phyloP scores from a whole-genome alignment of 1,140 invertebrate species.

The Saccostrea cuccullata region DNA sequence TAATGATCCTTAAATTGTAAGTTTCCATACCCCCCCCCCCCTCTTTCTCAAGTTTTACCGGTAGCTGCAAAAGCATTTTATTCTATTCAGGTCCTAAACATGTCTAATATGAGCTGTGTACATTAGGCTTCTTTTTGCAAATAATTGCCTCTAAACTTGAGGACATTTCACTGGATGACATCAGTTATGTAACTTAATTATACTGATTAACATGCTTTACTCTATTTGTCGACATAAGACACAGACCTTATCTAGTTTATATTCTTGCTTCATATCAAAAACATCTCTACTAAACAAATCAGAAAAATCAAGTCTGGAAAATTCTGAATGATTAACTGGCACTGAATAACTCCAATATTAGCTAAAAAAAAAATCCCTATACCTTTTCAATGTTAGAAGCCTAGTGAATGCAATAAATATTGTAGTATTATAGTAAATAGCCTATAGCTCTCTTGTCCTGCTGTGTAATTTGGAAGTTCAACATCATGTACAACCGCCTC shows the following conservation, averaged over 20 bases:
- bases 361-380: background rate
- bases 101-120: no score
- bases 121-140: no score
- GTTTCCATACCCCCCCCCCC: no score
- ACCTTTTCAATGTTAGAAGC: background rate
- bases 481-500: conserved; percentile 1
- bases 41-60: no score
- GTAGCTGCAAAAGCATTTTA: no score
- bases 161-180: background rate
- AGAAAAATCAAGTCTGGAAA: background rate
- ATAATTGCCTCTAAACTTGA: background rate
- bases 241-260: background rate
- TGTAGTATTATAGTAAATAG: background rate
- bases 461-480: background rate
- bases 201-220: background rate
- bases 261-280: background rate
- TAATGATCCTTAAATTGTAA: no score
- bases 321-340: background rate
- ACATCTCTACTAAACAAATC: background rate
- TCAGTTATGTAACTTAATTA: no score
- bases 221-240: background rate
- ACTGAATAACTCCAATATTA: background rate
- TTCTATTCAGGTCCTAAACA: no score
- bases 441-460: background rate
- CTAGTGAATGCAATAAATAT: background rate